These are phyloP conservation scores for Myotis davidii DNA, from an alignment of 2,113 vertebrate genomes.

Conservation along the genomic window DNA sequence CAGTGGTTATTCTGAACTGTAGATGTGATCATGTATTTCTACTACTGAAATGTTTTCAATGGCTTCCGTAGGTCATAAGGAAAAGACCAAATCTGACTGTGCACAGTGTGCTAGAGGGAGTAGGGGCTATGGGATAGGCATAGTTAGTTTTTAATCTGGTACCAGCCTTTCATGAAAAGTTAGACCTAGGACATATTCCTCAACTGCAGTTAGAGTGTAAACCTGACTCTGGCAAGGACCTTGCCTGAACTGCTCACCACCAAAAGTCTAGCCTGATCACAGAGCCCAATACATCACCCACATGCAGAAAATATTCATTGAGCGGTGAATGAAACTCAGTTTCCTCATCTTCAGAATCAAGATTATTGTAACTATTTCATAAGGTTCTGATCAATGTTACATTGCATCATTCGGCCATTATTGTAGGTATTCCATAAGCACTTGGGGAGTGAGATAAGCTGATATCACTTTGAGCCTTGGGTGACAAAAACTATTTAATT, in stretches of 20 bases:
- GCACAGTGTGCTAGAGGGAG: not conserved
- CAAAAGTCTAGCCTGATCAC: not conserved
- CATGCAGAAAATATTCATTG: not conserved
- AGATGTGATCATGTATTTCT: not conserved
- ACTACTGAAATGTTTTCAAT: not conserved
- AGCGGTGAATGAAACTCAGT: not conserved
- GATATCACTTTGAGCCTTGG: not conserved
- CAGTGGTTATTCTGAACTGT: not conserved
- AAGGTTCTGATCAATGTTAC: not conserved
- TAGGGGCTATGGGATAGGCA: not conserved
- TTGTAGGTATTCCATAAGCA: not conserved
- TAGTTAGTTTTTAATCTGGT: not conserved
- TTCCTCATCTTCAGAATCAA: not conserved
- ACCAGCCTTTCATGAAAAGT: not conserved
- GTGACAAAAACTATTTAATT: conserved; percentile 29
- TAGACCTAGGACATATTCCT: not conserved
- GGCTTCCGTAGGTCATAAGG: not conserved
- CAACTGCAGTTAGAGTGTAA: not conserved
- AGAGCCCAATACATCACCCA: not conserved
- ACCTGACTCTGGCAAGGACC: not conserved
- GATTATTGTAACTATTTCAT: not conserved
- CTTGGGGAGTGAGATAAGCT: conserved; percentile 33
- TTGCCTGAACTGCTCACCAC: not conserved
- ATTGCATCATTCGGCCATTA: not conserved
- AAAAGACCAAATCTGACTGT: not conserved